Evolutionary conservation across 2,113 vertebrate genomes (phyloP).

Genomic region (Lethenteron camtschaticum): DNA sequence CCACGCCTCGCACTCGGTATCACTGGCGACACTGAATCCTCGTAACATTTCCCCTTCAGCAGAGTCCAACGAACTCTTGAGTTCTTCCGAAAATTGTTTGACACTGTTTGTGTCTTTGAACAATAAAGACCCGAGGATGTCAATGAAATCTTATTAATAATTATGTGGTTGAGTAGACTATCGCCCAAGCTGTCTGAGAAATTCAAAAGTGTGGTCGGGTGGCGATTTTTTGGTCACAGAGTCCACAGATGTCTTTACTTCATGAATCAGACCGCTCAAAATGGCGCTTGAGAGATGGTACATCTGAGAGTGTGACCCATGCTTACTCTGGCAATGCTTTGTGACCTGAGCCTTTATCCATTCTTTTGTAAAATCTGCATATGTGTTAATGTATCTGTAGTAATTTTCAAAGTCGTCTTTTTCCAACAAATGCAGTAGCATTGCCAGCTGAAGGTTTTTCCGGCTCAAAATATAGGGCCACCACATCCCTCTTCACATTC

Average conservation of each 20-base stretch:
- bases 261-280: no score
- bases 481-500: neutral
- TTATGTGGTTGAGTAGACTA: neutral
- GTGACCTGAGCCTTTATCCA: conserved; percentile 7
- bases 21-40: neutral
- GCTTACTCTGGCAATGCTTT: neutral
- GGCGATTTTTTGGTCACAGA: no score
- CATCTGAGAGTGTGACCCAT: no score
- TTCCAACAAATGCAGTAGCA: conserved; percentile 6
- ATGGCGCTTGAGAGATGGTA: no score
- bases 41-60: neutral
- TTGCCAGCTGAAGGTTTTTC: conserved; percentile 7
- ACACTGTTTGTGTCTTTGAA: neutral
- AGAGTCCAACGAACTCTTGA: neutral
- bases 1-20: neutral
- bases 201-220: neutral
- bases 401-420: neutral
- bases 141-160: neutral
- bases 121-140: neutral
- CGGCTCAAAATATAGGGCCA: neutral
- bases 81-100: conserved; percentile 2
- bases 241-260: no score
- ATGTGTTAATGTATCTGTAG: conserved; percentile 1
- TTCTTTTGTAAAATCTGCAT: neutral
- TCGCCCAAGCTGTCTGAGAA: neutral